phyloP scores from a whole-genome alignment of 2,888 invertebrate species.

The Andrena fulva region DNA sequence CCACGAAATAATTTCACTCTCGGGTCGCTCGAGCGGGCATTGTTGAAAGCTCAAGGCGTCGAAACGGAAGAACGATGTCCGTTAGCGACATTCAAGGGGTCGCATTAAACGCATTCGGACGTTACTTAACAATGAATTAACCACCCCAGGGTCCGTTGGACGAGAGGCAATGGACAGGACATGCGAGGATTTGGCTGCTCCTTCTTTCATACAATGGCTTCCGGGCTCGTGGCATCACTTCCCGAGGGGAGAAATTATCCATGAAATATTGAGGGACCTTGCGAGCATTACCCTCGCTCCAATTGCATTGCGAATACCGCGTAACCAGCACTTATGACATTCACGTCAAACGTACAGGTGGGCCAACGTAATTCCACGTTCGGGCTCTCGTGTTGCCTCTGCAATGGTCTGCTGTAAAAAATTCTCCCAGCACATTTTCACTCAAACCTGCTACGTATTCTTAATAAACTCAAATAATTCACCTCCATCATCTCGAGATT shows the following conservation, averaged over 20 bases:
- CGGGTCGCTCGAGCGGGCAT: not conserved
- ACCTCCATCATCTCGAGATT: no score
- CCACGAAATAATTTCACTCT: slow-evolving; percentile 14
- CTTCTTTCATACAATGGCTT: slow-evolving; percentile 72
- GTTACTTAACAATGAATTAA: slow-evolving; percentile 77
- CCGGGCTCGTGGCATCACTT: slow-evolving; percentile 70
- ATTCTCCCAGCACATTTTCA: not conserved
- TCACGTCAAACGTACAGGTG: slow-evolving; percentile 63
- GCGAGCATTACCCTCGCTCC: slow-evolving; percentile 73
- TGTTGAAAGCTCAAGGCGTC: slow-evolving; percentile 56
- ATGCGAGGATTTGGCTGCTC: slow-evolving; percentile 75
- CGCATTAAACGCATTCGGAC: slow-evolving; percentile 66
- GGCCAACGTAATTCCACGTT: slow-evolving; percentile 33
- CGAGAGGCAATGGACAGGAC: slow-evolving; percentile 68
- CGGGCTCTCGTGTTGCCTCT: slow-evolving; percentile 1
- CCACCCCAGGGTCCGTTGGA: slow-evolving; percentile 66
- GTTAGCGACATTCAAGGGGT: slow-evolving; percentile 64
- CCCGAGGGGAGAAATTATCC: slow-evolving; percentile 78
- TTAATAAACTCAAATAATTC: no score
- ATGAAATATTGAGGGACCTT: slow-evolving; percentile 79
- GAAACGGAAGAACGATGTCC: slow-evolving; percentile 62
- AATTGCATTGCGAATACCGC: slow-evolving; percentile 63
- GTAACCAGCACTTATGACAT: slow-evolving; percentile 68
- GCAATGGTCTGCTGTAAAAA: not conserved
- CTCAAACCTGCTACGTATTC: no score